phyloP scores from a whole-genome alignment of 1,140 invertebrate genomes.

The Heliconius hermathena region DNA sequence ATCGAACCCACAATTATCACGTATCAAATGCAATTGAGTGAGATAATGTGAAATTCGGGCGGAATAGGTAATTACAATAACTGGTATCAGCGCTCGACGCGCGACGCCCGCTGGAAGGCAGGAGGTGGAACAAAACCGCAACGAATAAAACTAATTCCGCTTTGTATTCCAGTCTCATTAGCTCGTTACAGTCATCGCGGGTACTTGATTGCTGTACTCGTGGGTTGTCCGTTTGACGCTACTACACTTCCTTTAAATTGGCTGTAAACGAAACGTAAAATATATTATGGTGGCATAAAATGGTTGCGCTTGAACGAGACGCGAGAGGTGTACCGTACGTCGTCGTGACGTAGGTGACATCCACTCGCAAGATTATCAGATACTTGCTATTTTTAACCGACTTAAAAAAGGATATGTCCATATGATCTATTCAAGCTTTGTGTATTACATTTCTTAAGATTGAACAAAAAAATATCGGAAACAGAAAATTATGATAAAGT shows the following conservation, averaged over 20 bases:
- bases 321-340: no score
- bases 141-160: conserved; percentile 25
- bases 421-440: no score
- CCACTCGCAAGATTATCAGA: no score
- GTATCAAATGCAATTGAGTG: conserved; percentile 14
- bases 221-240: conserved; percentile 8
- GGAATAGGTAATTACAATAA: not conserved
- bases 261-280: conserved; percentile 23
- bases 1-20: not conserved
- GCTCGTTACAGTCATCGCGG: conserved; percentile 26
- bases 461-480: no score
- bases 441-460: no score
- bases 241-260: conserved; percentile 7
- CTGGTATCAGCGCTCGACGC: no score
- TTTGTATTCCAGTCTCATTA: conserved; percentile 25
- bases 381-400: no score
- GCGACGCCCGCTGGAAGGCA: not conserved
- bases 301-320: no score
- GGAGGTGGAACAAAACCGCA: not conserved
- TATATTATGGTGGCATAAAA: not conserved
- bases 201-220: conserved; percentile 17
- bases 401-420: no score
- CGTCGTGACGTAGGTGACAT: no score
- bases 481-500: no score
- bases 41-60: conserved; percentile 9